phyloP scores from a whole-genome alignment of 2,113 vertebrate species.

The Cercocebus atys region DNA sequence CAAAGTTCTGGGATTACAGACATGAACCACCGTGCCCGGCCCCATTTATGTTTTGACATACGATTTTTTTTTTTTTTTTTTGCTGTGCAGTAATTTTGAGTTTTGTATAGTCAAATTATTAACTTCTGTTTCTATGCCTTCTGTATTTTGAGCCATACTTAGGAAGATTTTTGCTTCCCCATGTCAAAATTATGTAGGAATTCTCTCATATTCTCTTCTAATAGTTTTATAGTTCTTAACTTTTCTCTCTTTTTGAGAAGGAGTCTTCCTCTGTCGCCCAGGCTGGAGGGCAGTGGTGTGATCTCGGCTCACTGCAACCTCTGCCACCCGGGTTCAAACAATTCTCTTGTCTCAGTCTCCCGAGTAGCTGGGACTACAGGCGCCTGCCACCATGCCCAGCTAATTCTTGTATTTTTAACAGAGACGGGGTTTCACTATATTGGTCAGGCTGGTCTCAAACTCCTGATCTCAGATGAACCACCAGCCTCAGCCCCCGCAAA shows the following conservation, averaged over 20 bases:
- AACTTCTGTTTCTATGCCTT: neutral
- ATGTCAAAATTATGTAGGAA: neutral
- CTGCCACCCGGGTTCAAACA: neutral
- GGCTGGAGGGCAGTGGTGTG: neutral
- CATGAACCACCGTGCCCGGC: neutral
- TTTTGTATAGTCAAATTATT: neutral
- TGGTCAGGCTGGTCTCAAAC: neutral
- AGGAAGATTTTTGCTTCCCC: neutral
- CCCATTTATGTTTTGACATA: too few relatives aligned
- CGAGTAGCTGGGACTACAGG: neutral
- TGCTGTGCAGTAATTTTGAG: neutral
- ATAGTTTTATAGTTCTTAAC: neutral
- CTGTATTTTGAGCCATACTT: neutral
- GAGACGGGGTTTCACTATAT: neutral
- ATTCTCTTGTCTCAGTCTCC: neutral
- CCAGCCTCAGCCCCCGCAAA: neutral
- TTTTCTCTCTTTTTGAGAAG: neutral
- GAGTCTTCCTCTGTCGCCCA: neutral
- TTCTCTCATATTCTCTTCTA: neutral
- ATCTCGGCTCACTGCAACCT: neutral
- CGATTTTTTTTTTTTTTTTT: neutral
- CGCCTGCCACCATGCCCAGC: fast-evolving
- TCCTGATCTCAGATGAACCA: neutral
- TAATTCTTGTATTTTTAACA: neutral
- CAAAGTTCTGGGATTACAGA: neutral